Percentiles rank a stretch among this genome's conserved stretches.
phyloP scores from a whole-genome alignment of 2,888 invertebrate genomes.

The Dryobotodes eremita region DNA sequence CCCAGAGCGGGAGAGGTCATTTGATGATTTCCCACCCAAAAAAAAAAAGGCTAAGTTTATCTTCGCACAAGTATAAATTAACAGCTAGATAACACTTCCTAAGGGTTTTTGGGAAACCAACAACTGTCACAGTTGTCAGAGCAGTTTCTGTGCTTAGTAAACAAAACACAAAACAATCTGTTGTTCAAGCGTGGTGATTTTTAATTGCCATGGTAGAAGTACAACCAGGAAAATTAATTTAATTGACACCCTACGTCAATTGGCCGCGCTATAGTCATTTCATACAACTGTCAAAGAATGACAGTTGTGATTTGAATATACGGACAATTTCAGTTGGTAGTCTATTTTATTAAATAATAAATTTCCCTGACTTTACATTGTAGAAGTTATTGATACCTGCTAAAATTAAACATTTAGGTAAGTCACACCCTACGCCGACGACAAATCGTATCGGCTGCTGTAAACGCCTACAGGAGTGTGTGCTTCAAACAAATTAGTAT shows the following conservation, averaged over 20 bases:
- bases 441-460: slow-evolving; percentile 15
- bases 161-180: too few relatives aligned
- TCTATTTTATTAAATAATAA: background rate
- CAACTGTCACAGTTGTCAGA: background rate
- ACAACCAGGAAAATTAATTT: background rate
- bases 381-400: background rate
- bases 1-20: too few relatives aligned
- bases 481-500: slow-evolving; percentile 31
- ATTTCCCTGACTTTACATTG: background rate
- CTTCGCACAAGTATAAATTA: background rate
- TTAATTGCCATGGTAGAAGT: background rate
- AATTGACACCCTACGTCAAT: background rate
- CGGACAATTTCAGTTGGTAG: background rate
- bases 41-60: background rate
- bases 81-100: background rate
- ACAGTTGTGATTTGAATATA: background rate
- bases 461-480: slow-evolving; percentile 6
- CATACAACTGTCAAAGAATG: background rate
- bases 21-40: too few relatives aligned
- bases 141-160: too few relatives aligned
- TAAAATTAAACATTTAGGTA: background rate
- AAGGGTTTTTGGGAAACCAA: background rate
- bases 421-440: background rate
- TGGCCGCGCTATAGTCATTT: background rate
- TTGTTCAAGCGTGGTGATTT: background rate